These are phyloP conservation scores for Malthinus seriepunctatus DNA, from an alignment of 2,888 invertebrate species.

Conservation along the genomic window DNA sequence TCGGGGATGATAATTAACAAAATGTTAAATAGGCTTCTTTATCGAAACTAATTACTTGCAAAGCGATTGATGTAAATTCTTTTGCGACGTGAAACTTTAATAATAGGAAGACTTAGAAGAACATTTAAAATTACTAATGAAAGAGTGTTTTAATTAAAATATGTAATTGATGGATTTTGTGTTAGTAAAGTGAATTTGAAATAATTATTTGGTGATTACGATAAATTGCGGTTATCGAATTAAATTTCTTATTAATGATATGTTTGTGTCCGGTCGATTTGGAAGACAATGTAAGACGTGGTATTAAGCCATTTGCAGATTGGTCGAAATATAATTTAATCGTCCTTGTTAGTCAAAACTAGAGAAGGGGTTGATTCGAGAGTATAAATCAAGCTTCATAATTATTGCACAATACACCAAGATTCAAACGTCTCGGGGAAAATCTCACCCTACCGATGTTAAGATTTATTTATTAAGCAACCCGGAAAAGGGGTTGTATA, in stretches of 20 bases:
- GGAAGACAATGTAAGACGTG: slow-evolving; percentile 22
- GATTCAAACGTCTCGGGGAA: slow-evolving; percentile 37
- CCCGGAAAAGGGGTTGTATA: slow-evolving; percentile 23
- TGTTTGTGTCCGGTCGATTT: background rate
- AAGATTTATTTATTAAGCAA: slow-evolving; percentile 32
- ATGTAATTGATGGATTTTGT: too few relatives aligned
- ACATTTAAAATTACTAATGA: too few relatives aligned
- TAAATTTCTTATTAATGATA: slow-evolving; percentile 4
- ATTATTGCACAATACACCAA: slow-evolving; percentile 36
- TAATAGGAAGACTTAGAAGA: too few relatives aligned
- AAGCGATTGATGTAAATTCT: too few relatives aligned
- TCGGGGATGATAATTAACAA: too few relatives aligned
- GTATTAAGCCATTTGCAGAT: slow-evolving; percentile 36
- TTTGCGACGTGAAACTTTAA: too few relatives aligned
- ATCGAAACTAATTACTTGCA: too few relatives aligned
- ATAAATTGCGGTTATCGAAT: too few relatives aligned
- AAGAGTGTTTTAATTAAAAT: too few relatives aligned
- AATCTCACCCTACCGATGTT: slow-evolving; percentile 27
- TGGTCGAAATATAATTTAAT: slow-evolving; percentile 44
- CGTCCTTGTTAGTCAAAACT: slow-evolving; percentile 42
- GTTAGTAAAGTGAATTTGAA: too few relatives aligned
- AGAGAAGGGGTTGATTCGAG: slow-evolving; percentile 31
- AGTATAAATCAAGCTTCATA: slow-evolving; percentile 36
- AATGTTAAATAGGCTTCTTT: too few relatives aligned
- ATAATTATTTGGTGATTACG: too few relatives aligned